Conservation (phyloP, 2,888 invertebrate genomes). For the Agapetus fuscipes region DNA sequence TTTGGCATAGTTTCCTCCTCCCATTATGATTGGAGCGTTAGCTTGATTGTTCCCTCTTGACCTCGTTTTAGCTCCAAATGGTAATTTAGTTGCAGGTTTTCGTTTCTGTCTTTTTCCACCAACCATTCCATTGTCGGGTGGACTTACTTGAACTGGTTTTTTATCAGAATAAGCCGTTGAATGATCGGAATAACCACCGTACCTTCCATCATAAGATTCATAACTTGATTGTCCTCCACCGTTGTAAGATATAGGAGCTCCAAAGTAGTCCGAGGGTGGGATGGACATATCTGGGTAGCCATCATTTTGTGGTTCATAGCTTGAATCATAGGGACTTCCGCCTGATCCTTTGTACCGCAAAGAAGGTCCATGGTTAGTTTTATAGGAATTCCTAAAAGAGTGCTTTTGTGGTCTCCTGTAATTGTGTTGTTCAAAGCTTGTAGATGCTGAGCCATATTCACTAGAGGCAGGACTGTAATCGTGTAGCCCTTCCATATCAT, state of each 20-base stretch:
- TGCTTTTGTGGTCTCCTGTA: slow-evolving; percentile 2
- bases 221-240: slow-evolving; percentile 2
- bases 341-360: neutral
- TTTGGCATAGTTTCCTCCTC: slow-evolving; percentile 25
- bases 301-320: slow-evolving; percentile 18
- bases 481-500: too few relatives aligned
- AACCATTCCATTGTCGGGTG: slow-evolving; percentile 3
- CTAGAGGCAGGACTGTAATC: too few relatives aligned
- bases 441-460: neutral
- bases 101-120: slow-evolving; percentile 14
- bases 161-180: slow-evolving; percentile 11
- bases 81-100: slow-evolving; percentile 7
- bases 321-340: slow-evolving; percentile 7
- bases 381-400: neutral
- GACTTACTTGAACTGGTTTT: slow-evolving; percentile 13
- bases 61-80: slow-evolving; percentile 10
- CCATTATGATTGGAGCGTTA: neutral
- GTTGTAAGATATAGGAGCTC: slow-evolving; percentile 11
- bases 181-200: slow-evolving; percentile 8
- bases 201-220: slow-evolving; percentile 7
- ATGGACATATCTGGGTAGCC: slow-evolving; percentile 14
- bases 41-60: slow-evolving; percentile 3
- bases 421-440: slow-evolving; percentile 1
- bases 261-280: slow-evolving; percentile 19
- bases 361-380: neutral